Base-by-base conservation (phyloP, 2,113 vertebrate species). In the Brachyhypopomus gauderio region DNA sequence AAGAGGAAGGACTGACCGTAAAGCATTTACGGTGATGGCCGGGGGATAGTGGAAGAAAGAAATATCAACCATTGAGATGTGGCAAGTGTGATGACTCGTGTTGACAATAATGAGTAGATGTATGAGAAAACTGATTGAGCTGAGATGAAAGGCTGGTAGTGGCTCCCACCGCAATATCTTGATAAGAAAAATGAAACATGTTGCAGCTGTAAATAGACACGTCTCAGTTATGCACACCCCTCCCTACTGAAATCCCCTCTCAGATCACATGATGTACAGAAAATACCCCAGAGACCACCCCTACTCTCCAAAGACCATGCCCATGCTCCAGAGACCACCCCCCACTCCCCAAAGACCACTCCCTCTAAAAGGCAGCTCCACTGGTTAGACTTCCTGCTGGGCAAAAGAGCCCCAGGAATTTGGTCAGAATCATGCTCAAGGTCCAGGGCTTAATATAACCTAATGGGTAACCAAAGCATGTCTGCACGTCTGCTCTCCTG, bases 201-300 rank as follows among this genome's bases (percentile, higher is more conserved):
- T 85, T 79, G 69, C n/a, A 74, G 84, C 87, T 89, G 80, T 75
- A 91, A 91, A 91, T 88, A 89, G 86, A 91, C 78, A 86, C 82
- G 81, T 89, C 83, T 89, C 84, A 85, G 86, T 81, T 82, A 81
- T 85, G 77, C 58, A 52, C 81, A 7, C 72, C 30, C 19, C 41
- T n/a, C 77, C 25, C 55, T 1, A 78, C 73, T 41, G 84, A 84
- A 86, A 83, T 87, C 22, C 41, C 58, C 77, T 60, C 23, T 38
- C 60, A 48, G 62, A 75, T 64, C 83, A 84, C 83, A 77, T 84
- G 78, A 80, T 63, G 30, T 11, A 38, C 72, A 76, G 73, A 75
- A 80, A 79, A 85, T 80, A 67, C 79, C 78, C 72, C 20, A 9
- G 27, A 70, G 77, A 67, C 72, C 78, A 79, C 30, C 67, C 62